These are phyloP conservation scores for Sylvia borin DNA, from an alignment of 2,797 vertebrate species.

Conservation along the genomic window DNA sequence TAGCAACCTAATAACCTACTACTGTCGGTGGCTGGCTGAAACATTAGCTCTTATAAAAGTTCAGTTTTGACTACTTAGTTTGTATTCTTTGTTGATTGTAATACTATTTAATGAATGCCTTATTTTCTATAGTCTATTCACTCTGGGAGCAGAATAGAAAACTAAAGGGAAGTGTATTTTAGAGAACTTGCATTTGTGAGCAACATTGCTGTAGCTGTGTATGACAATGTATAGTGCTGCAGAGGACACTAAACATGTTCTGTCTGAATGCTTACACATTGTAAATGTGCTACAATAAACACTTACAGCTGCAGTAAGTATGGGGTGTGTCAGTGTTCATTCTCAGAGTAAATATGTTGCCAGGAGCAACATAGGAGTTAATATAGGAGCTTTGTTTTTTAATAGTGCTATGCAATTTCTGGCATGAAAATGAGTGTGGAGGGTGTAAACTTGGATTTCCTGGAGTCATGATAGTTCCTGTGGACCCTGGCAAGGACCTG, in stretches of 20 bases:
- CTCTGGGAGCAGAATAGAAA: conserved; percentile 27
- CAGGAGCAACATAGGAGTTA: background rate
- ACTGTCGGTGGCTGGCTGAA: background rate
- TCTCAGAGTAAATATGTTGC: background rate
- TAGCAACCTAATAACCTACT: background rate
- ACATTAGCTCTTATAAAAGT: background rate
- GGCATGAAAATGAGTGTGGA: background rate
- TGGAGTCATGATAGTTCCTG: background rate
- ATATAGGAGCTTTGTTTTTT: background rate
- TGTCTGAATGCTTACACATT: conserved; percentile 33
- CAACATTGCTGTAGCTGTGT: background rate
- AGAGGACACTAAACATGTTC: background rate
- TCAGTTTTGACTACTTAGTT: background rate
- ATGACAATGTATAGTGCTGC: background rate
- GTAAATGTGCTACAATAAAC: conserved; percentile 53
- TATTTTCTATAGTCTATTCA: conserved; percentile 13
- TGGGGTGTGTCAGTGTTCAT: background rate
- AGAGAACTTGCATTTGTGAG: conserved; percentile 12
- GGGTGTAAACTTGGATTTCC: background rate
- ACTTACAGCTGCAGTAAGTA: conserved; percentile 15
- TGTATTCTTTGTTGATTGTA: background rate
- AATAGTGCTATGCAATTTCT: background rate
- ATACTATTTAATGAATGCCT: conserved; percentile 15
- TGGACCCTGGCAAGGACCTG: background rate
- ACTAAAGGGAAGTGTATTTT: conserved; percentile 9